phyloP scores from a whole-genome alignment of 2,797 vertebrate genomes.

The Oryzias sinensis region DNA sequence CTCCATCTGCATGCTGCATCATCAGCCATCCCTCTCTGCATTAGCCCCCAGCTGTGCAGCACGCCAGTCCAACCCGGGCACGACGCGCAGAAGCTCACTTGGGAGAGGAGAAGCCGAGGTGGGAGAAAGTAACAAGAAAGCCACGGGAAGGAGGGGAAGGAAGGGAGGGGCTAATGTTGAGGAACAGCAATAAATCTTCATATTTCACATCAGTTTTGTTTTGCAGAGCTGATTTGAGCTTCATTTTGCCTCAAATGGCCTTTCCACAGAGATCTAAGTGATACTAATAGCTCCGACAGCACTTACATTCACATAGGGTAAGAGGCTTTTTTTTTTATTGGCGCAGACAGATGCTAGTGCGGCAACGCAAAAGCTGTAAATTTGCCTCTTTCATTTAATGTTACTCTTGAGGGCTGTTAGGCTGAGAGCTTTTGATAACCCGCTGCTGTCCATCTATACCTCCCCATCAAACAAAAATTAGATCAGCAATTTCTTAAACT shows the following conservation, averaged over 20 bases:
- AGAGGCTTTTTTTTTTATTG: constrained; percentile 35
- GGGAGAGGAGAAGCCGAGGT: constrained; percentile 19
- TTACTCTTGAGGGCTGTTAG: constrained; percentile 51
- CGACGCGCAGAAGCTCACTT: constrained; percentile 18
- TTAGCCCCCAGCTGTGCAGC: constrained; percentile 69
- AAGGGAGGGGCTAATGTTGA: constrained; percentile 5
- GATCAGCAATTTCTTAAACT: constrained; percentile 13
- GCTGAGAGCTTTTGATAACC: constrained; percentile 37
- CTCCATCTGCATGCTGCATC: constrained; percentile 71
- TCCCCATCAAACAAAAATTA: constrained; percentile 19
- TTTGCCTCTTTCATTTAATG: constrained; percentile 50
- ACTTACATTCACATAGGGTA: constrained; percentile 37
- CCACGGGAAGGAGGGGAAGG: constrained; percentile 5
- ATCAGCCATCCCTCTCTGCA: constrained; percentile 59
- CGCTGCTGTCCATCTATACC: constrained; percentile 23
- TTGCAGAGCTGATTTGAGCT: constrained; percentile 54
- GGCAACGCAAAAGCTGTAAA: constrained; percentile 49
- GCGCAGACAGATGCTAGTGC: constrained; percentile 46
- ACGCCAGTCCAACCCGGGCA: constrained; percentile 48
- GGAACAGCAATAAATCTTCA: constrained; percentile 51
- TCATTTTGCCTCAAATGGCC: constrained; percentile 57
- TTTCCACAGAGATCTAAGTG: constrained; percentile 56
- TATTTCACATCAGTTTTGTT: constrained; percentile 61
- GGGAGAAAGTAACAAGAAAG: constrained; percentile 5
- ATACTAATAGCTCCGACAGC: constrained; percentile 61